phyloP scores from a whole-genome alignment of 2,113 vertebrate species.

The Psilopogon haemacephalus region DNA sequence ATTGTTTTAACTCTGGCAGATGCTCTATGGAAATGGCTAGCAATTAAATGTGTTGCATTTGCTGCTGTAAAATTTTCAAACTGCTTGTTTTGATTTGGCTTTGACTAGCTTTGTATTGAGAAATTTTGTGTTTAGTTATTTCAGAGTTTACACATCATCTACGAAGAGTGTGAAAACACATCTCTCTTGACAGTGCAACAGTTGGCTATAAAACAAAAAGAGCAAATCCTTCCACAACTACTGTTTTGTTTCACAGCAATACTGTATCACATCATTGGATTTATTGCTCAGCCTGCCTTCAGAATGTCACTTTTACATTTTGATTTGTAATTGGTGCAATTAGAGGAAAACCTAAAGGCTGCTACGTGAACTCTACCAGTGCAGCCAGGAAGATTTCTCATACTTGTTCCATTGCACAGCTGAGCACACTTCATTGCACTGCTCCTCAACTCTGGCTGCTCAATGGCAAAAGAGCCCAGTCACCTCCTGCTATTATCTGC shows the following conservation, averaged over 20 bases:
- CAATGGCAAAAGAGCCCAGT: not conserved
- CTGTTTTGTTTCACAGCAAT: not conserved
- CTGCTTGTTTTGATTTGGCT: slow-evolving; percentile 42
- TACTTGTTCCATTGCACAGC: not conserved
- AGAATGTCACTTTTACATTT: not conserved
- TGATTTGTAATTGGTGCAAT: not conserved
- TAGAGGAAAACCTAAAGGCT: not conserved
- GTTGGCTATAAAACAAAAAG: not conserved
- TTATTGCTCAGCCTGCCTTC: not conserved
- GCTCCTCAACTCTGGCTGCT: not conserved
- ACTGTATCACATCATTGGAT: not conserved
- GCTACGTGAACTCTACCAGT: not conserved
- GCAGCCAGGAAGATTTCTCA: not conserved
- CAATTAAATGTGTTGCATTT: slow-evolving; percentile 3
- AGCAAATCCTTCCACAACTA: not conserved
- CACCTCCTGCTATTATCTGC: not conserved
- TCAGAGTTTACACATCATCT: slow-evolving; percentile 23
- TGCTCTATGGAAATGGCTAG: slow-evolving; percentile 28
- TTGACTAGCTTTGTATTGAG: not conserved
- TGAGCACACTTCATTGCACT: not conserved
- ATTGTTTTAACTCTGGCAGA: slow-evolving; percentile 51
- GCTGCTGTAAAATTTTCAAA: slow-evolving; percentile 28
- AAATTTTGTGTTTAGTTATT: slow-evolving; percentile 11
- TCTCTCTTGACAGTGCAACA: not conserved
- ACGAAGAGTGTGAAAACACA: slow-evolving; percentile 10